Percentiles rank a stretch among this genome's conserved stretches.
phyloP scores from a whole-genome alignment of 2,797 vertebrate genomes.

The Gallirallus australis region DNA sequence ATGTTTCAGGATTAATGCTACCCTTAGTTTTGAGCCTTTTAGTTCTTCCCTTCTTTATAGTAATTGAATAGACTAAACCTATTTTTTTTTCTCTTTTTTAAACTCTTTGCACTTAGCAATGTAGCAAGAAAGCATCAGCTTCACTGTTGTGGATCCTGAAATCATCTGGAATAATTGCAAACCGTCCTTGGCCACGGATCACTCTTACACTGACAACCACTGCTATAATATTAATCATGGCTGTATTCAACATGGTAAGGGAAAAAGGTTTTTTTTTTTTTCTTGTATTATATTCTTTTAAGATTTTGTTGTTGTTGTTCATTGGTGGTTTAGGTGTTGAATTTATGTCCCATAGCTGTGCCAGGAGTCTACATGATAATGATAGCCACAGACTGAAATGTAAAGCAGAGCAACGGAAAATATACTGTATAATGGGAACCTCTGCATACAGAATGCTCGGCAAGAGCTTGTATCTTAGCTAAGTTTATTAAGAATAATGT shows the following conservation, averaged over 20 bases:
- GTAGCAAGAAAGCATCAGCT: constrained; percentile 88
- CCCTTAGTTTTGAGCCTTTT: background rate
- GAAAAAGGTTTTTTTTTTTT: background rate
- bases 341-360: background rate
- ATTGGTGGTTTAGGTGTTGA: background rate
- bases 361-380: background rate
- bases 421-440: background rate
- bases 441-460: background rate
- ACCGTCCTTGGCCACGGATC: constrained; percentile 92
- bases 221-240: constrained; percentile 92
- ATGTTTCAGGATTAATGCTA: background rate
- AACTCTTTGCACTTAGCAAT: constrained; percentile 82
- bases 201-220: constrained; percentile 92
- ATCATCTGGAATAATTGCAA: constrained; percentile 92
- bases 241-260: constrained; percentile 97
- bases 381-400: background rate
- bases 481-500: background rate
- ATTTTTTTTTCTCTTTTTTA: background rate
- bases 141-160: constrained; percentile 88
- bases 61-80: background rate
- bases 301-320: background rate
- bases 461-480: background rate
- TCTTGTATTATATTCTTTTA: background rate
- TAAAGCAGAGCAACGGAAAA: background rate
- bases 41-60: background rate